Evolutionary conservation across 2,113 vertebrate species (phyloP), one percentile per base, ranked within the genome.

Genomic region (Notarius lentiginosus): DNA sequence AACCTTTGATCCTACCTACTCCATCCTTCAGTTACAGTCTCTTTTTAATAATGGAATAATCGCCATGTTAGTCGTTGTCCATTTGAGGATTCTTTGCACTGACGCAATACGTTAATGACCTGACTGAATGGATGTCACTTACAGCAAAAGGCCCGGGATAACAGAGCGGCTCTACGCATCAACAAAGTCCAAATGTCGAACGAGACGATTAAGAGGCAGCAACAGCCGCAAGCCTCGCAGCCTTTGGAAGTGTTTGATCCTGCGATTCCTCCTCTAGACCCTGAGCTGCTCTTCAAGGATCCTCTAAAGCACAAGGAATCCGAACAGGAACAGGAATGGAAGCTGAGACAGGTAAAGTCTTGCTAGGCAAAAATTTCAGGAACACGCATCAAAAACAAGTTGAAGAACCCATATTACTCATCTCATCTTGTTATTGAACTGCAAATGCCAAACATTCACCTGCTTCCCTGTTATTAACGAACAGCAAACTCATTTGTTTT

Each of bases 61-160:
- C 49, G 20, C 80, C 79, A 34, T 22, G 24, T 55, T 56, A 56
- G 4, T 34, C 5, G 2, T 49, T 49, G 83, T 75, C 7, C 4
- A 2, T 34, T 60, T 55, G 24, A 70, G 8, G n/a, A 53, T 18
- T 27, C 1, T 79, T 17, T 55, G 24, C 75, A 77, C 24, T 12
- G 5, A 41, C 41, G 1, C 41, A 30, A 30, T 0, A 56, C 5
- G 3, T 56, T 10, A 79, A 27, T 34, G n/a, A 34, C 2, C 34
- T 7, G 17, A 34, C 8, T 4, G 4, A 27, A 34, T 51, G 15
- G 55, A 15, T 75, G 61, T 91, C 89, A 85, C 80, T 87, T 89
- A 20, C 93, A 99, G 98, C 98, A 99, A 99, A 99, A 99, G 92
- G 98, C 98, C 72, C 94, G 98, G 90, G 97, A 99, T 90, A 99